Evolutionary conservation across 2,113 vertebrate species (phyloP), one percentile per base, ranked within the genome.

Genomic region (Sturnira hondurensis): DNA sequence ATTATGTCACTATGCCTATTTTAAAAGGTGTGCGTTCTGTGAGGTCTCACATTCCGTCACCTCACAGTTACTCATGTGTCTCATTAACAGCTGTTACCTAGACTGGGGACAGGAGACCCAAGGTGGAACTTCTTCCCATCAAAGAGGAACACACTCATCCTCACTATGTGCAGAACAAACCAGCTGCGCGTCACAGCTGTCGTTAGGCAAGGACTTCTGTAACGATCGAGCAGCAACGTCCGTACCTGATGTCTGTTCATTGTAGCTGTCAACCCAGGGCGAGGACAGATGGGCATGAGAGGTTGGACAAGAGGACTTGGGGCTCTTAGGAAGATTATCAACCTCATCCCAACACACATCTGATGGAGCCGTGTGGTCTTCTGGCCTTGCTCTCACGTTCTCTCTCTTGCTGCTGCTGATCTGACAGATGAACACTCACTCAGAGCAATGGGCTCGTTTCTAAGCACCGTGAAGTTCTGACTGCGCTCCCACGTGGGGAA

Each of bases 1-100:
- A 67, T 91, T 36, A 78, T 45, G 91, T 94, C 93, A 91, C 24
- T 1, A 1, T 28, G 45, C 10, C 88, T 85, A 61, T 96, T 97
- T 96, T 90, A 67, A 94, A 94, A 88, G 56, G 17, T 89, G 80
- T 58, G 45, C 5, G 24, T 71, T 52, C 22, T 41, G 45, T 77
- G 88, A 96, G 33, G 36, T 52, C 63, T 93, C 82, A 10, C 68
- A 85, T 45, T 61, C 45, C 33, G 4, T 87, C 52, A 24, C 80
- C 54, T 97, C 88, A 54, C 71, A 81, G 47, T 77, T 71, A 88
- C 41, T 58, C 65, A 10, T 26, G 65, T 73, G 86, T 83, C 68
- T 56, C 33, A 2, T 45, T 36, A 88, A 50, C 38, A 86, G 50
- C 52, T 68, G 0, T 78, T 47, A 56, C 61, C n/a, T 56, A 63